Evolutionary conservation across 1,140 invertebrate genomes (phyloP), one percentile per base, ranked within the genome.

Genomic region (Akabosia matsudoensis): DNA sequence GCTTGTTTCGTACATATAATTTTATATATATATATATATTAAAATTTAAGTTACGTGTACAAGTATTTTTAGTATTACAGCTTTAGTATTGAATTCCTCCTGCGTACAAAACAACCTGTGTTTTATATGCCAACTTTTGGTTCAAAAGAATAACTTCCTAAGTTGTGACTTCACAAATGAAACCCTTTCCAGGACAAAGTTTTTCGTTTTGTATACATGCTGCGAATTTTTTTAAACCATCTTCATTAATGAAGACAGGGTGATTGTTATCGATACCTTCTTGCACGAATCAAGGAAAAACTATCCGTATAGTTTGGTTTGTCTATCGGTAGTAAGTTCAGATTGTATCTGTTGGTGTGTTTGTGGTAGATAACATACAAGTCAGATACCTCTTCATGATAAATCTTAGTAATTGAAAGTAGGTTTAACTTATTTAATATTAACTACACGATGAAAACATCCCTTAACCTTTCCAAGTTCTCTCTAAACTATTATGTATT

Each of bases 291-390:
- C 37, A 45, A 45, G 7, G 7, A 45, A 18, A 45, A 45, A 10
- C 37, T 45, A 45, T 45, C 37, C 18, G 37, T 45, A 45, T 45
- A 45, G 7, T 7, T 45, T 18, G 7, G 18, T 45, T n/a, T n/a
- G n/a, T n/a, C 31, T 67, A 67, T 28, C 10, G 10, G 24, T 67
- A 67, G 10, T 67, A 67, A 67, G 61, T 67, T 67, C 61, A 67
- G 61, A 67, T 67, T 67, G 61, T 67, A 67, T 67, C 61, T 67
- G 37, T 45, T 10, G 7, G 54, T 61, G 24, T 45, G 7, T 45
- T 18, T 45, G 37, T 45, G 18, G 24, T 61, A 22, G 37, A 45
- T 10, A 45, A 45, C 37, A 18, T 10, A 45, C 7, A 45, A 45
- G 7, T 18, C 37, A 10, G 37, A 45, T 45, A 18, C 37, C 18